These are phyloP conservation scores for Lytechinus variegatus DNA, from an alignment of 35 echinoderm and acorn worm species.

Conservation along the genomic window DNA sequence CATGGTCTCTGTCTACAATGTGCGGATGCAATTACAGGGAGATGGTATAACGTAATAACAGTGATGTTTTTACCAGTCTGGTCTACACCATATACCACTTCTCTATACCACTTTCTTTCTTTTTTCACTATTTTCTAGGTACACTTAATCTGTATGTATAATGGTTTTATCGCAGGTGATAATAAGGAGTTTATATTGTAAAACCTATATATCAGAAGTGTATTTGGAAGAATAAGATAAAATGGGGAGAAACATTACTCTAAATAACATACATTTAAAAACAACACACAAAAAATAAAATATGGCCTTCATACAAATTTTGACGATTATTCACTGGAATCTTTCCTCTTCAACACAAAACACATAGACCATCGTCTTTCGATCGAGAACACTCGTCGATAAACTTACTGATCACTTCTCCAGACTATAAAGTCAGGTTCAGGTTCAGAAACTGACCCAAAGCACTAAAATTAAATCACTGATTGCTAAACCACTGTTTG, in stretches of 20 bases:
- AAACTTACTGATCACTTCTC: background rate
- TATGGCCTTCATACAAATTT: no score
- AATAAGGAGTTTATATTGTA: no score
- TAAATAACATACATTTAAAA: no score
- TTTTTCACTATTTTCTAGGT: no score
- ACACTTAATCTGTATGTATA: no score
- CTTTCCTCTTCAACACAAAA: background rate
- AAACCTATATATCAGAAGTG: no score
- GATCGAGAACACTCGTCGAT: background rate
- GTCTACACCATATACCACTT: background rate
- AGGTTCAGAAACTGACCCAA: background rate
- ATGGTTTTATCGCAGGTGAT: no score
- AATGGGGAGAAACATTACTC: no score
- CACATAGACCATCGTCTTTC: background rate
- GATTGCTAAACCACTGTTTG: slow-evolving; percentile 12
- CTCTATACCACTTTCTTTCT: no score
- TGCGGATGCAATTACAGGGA: background rate
- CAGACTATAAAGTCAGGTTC: background rate
- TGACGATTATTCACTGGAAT: background rate
- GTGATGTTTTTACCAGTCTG: background rate
- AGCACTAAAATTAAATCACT: background rate
- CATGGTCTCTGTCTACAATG: background rate
- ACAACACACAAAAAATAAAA: no score
- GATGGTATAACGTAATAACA: background rate
- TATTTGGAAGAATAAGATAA: no score